A percentile compares a stretch with the other conserved stretches of the same genome.
Conservation (phyloP, 2,888 invertebrate genomes). For the Philonicus albiceps region DNA sequence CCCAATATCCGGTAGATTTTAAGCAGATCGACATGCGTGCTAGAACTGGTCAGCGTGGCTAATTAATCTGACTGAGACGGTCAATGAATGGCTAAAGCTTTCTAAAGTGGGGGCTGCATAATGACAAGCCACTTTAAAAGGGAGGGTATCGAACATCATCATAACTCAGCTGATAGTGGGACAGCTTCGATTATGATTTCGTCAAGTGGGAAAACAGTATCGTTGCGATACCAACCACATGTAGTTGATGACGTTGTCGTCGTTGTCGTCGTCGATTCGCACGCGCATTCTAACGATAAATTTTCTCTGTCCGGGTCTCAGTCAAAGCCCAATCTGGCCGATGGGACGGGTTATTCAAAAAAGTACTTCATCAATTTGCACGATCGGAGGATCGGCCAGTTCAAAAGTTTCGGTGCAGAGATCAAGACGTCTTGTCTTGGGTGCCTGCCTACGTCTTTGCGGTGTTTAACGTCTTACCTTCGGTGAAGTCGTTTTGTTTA, state of each 20-base stretch:
- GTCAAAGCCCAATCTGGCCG: background rate
- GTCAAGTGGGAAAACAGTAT: background rate
- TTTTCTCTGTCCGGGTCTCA: background rate
- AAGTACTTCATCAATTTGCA: background rate
- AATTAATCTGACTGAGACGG: background rate
- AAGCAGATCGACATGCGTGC: background rate
- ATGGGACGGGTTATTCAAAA: background rate
- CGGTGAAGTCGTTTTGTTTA: background rate
- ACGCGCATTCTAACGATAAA: background rate
- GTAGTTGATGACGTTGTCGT: background rate
- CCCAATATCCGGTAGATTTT: background rate
- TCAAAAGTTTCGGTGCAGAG: constrained; percentile 7
- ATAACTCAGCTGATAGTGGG: background rate
- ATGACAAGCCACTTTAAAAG: background rate
- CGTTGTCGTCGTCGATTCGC: background rate
- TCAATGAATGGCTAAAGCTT: background rate
- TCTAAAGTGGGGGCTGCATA: background rate
- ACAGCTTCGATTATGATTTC: background rate
- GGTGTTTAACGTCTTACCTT: background rate
- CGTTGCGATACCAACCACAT: background rate
- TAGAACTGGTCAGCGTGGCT: background rate
- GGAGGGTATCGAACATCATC: background rate
- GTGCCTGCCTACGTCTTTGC: background rate
- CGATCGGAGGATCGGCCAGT: background rate
- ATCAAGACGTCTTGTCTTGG: background rate